A percentile compares a stretch with the other conserved stretches of the same genome.
Conservation (phyloP, 2,888 invertebrate species). For the Celastrina argiolus region DNA sequence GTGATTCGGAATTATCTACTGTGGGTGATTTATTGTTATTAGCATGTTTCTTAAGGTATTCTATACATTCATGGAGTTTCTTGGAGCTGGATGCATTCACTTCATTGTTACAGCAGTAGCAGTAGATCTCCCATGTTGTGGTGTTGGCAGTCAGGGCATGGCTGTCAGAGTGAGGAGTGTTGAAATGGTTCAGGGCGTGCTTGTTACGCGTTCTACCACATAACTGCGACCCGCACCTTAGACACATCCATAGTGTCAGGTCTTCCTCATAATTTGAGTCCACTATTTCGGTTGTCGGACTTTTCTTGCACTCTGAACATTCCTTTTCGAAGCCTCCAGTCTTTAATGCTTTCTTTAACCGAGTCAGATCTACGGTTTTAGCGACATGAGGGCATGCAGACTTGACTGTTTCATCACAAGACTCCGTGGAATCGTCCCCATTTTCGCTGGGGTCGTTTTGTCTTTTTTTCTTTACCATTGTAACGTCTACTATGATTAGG, state of each 20-base stretch:
- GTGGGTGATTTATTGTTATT: conserved; percentile 51
- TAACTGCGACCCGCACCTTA: conserved; percentile 87
- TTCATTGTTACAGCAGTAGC: conserved; percentile 87
- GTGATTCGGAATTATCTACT: conserved; percentile 45
- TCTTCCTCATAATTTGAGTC: conserved; percentile 73
- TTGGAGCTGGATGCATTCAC: conserved; percentile 79
- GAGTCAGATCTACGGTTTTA: conserved; percentile 81
- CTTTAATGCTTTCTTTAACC: conserved; percentile 78
- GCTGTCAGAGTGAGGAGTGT: conserved; percentile 85
- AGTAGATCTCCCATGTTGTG: conserved; percentile 85
- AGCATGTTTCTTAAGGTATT: conserved; percentile 81
- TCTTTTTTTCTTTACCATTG: conserved; percentile 86
- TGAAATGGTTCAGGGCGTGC: conserved; percentile 86
- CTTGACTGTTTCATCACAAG: conserved; percentile 82
- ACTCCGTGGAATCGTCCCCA: conserved; percentile 83
- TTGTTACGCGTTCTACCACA: conserved; percentile 83
- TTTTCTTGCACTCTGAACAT: conserved; percentile 79
- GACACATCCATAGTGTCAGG: conserved; percentile 84
- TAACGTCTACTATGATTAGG: conserved; percentile 52
- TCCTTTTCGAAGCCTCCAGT: conserved; percentile 71
- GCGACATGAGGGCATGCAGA: conserved; percentile 83
- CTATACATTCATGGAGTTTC: conserved; percentile 85
- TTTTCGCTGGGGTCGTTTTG: conserved; percentile 82
- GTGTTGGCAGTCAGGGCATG: conserved; percentile 87
- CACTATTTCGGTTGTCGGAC: conserved; percentile 53